Conservation (phyloP, 2,113 vertebrate genomes). For the Mustelus asterias region DNA sequence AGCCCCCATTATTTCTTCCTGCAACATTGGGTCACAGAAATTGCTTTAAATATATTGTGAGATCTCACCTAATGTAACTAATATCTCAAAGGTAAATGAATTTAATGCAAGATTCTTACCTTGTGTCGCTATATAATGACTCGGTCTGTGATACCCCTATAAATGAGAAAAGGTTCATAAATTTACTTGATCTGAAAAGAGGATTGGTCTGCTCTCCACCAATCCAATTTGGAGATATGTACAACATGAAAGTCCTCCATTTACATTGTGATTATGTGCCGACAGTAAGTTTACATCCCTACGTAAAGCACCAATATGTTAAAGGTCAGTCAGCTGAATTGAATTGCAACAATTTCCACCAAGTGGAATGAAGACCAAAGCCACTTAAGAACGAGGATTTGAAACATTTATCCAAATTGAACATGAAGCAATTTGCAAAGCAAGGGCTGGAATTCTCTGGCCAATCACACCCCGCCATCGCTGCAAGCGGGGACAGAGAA, state of each 20-base stretch:
- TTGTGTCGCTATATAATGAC: constrained; percentile 98
- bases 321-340: neutral
- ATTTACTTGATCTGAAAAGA: neutral
- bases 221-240: neutral
- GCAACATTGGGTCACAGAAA: neutral
- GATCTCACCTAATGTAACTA: neutral
- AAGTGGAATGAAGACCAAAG: neutral
- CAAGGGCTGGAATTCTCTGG: neutral
- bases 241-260: neutral
- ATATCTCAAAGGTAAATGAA: neutral
- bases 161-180: constrained; percentile 46
- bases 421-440: neutral
- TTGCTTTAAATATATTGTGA: neutral
- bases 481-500: no score
- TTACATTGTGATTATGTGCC: neutral
- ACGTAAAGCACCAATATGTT: neutral
- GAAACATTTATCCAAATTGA: neutral
- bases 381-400: neutral
- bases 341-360: neutral
- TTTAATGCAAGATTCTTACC: constrained; percentile 60
- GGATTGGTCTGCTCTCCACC: neutral
- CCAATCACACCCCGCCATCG: no score
- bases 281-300: neutral
- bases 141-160: constrained; percentile 96
- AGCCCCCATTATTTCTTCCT: neutral